Evolutionary conservation across 1,140 invertebrate species (phyloP).

Genomic region (Tribolium madens): DNA sequence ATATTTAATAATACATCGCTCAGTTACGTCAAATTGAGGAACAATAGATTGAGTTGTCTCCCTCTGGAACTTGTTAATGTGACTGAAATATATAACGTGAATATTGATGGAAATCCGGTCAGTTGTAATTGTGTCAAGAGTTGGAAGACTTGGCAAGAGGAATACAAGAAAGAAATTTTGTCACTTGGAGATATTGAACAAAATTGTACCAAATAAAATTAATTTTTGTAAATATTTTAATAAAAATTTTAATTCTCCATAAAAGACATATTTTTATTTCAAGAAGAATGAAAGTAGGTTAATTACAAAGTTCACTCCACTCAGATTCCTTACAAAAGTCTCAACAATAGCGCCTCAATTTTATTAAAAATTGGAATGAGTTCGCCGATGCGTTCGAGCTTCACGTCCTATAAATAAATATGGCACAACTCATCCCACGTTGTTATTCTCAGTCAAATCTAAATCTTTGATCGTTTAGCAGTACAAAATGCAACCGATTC

Average conservation of each 20-base stretch:
- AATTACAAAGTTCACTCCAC: slow-evolving; percentile 11
- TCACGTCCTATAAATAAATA: slow-evolving; percentile 2
- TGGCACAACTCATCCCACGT: background rate
- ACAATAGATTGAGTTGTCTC: background rate
- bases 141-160: background rate
- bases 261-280: too few species aligned
- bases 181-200: background rate
- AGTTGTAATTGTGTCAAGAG: background rate
- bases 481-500: background rate
- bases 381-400: background rate
- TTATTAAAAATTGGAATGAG: background rate
- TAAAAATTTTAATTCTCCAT: background rate
- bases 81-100: background rate
- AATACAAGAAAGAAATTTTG: background rate
- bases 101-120: background rate
- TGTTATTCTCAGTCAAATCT: background rate
- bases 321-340: background rate
- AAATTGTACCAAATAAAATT: background rate
- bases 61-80: background rate
- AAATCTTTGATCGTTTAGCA: background rate
- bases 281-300: background rate
- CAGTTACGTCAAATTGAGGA: background rate
- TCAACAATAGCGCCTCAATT: background rate
- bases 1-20: background rate
- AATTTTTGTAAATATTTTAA: background rate